Evolutionary conservation across 2,797 vertebrate genomes (phyloP), one percentile per base, ranked within the genome.

Genomic region (Sebastolobus altivelis): DNA sequence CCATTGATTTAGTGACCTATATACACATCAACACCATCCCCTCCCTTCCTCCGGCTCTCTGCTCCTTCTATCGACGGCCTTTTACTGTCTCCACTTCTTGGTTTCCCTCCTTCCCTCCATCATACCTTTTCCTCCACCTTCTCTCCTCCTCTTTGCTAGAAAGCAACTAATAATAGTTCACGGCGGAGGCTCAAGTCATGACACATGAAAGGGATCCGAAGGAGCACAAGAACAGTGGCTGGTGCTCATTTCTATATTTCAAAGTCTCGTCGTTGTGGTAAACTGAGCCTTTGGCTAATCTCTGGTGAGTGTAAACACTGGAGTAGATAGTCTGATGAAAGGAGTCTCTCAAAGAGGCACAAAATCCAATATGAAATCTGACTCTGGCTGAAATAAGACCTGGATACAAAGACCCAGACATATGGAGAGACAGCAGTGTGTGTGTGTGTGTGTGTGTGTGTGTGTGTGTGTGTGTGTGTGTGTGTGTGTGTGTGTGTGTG

Each of bases 1-100:
- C 90, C 93, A 96, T 96, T 96, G 95, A 96, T 96, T 96, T 95
- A 93, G 91, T 95, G 95, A 94, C 95, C 95, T 95, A 96, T 95
- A 95, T 96, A 94, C 93, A 93, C 93, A 93, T 92, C 90, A 92
- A 72, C 93, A 87, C 90, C 83, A 80, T 88, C 87, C 83, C 81
- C 80, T 83, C 80, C 56, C 74, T 85, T 84, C 78, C 78, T 84
- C 80, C 4, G 4, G 72, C 81, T 81, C 82, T 72, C 65, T 68
- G 85, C 83, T 92, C 81, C 89, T 87, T 87, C 82, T 63, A 75
- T 89, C 75, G 55, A 91, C 89, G 86, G 77, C 83, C 91, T 87
- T 83, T 71, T 73, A 79, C 89, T 81, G 83, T 93, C 92, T 91
- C 86, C 89, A 85, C 82, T 77, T 87, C 79, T 83, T 79, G 46